Conservation (phyloP, 2,113 vertebrate species). For the Ranitomeya variabilis region DNA sequence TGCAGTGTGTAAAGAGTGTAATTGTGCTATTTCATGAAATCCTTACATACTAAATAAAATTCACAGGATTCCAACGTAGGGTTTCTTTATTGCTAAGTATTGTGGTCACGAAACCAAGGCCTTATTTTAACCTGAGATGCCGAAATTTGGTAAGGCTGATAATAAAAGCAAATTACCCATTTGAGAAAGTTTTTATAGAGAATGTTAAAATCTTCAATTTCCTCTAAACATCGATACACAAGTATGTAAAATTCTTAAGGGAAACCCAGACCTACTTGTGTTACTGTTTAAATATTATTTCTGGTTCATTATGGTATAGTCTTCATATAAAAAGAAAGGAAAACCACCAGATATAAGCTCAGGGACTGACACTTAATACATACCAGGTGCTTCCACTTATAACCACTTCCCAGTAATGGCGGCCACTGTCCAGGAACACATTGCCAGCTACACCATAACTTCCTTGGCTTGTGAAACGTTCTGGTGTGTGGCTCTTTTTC, state of each 20-base stretch:
- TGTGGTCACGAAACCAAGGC: background rate
- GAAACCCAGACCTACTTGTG: slow-evolving; percentile 34
- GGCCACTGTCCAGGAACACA: slow-evolving; percentile 95
- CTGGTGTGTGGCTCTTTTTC: slow-evolving; percentile 94
- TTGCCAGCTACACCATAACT: slow-evolving; percentile 94
- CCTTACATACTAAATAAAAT: background rate
- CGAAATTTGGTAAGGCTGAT: slow-evolving; percentile 32
- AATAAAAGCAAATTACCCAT: slow-evolving; percentile 42
- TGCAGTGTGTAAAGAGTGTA: background rate
- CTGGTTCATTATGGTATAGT: slow-evolving; percentile 32
- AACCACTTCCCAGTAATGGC: slow-evolving; percentile 97
- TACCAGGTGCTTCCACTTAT: slow-evolving; percentile 98
- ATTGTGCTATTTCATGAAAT: slow-evolving; percentile 9
- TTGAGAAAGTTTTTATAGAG: slow-evolving; percentile 26
- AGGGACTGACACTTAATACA: slow-evolving; percentile 55
- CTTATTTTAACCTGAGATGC: background rate
- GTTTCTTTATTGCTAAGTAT: slow-evolving; percentile 11
- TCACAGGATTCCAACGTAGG: background rate
- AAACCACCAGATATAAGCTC: slow-evolving; percentile 26
- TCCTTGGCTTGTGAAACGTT: slow-evolving; percentile 92
- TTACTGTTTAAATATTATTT: slow-evolving; percentile 30
- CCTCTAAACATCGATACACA: slow-evolving; percentile 29
- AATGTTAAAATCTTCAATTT: slow-evolving; percentile 46
- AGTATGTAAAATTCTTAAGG: slow-evolving; percentile 36
- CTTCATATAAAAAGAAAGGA: slow-evolving; percentile 27